Evolutionary conservation across 2,888 invertebrate species (phyloP).

Genomic region (Orthosia cruda): DNA sequence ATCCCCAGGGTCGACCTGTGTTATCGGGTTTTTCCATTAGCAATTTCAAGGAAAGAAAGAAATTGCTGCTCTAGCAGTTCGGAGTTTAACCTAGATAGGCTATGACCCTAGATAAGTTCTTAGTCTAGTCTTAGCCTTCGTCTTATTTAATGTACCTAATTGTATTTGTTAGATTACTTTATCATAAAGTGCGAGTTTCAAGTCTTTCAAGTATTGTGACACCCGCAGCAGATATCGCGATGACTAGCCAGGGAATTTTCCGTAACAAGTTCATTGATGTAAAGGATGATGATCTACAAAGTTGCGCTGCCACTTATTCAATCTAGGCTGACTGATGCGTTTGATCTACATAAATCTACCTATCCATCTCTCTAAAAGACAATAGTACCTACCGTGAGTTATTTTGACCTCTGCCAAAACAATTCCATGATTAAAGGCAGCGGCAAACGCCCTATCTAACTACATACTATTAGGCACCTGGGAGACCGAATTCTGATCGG

Average conservation of each 20-base stretch:
- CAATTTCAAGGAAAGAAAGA: background rate
- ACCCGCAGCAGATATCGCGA: background rate
- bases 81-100: no score
- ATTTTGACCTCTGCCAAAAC: no score
- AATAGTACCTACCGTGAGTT: no score
- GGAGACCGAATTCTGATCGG: no score
- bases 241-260: constrained; percentile 11
- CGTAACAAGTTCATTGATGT: constrained; percentile 1
- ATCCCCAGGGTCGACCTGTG: background rate
- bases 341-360: background rate
- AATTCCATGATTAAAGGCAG: no score
- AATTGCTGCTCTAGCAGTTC: background rate
- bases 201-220: background rate
- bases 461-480: no score
- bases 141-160: background rate
- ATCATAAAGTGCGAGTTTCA: background rate
- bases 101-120: no score
- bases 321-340: constrained; percentile 20
- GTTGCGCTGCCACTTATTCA: constrained; percentile 34
- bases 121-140: no score
- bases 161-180: background rate
- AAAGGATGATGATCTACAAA: constrained; percentile 21
- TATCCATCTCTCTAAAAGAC: constrained; percentile 6
- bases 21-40: background rate
- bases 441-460: no score